A percentile compares a stretch with the other conserved stretches of the same genome.
These are phyloP conservation scores for Synergus japonicus DNA, from an alignment of 2,888 invertebrate species.

Conservation along the genomic window DNA sequence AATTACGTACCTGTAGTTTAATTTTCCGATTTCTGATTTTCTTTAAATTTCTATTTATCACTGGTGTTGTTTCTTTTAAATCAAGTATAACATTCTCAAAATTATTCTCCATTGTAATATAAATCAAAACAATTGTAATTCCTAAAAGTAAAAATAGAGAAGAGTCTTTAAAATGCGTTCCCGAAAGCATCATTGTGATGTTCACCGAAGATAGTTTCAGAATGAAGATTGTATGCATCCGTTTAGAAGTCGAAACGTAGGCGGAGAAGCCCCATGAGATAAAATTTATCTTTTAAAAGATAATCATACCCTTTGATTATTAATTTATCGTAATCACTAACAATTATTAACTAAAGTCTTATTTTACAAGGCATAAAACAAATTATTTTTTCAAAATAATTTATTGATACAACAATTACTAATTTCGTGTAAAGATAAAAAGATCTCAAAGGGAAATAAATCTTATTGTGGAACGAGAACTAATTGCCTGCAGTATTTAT, in stretches of 20 bases:
- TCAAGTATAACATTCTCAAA: neutral
- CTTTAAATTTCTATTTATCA: constrained; percentile 1
- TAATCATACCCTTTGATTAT: neutral
- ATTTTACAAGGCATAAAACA: neutral
- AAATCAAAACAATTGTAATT: constrained; percentile 49
- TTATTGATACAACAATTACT: constrained; percentile 37
- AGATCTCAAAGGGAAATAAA: neutral
- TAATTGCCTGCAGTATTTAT: neutral
- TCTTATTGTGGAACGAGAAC: neutral
- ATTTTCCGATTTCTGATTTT: neutral
- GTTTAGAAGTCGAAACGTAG: constrained; percentile 42
- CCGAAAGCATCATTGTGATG: constrained; percentile 46
- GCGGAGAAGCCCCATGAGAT: constrained; percentile 48
- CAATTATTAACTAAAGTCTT: neutral
- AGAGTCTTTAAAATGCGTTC: constrained; percentile 45
- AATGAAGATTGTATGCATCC: constrained; percentile 22
- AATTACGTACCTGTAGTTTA: constrained; percentile 1
- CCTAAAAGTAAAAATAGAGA: constrained; percentile 46
- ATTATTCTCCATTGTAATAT: constrained; percentile 43
- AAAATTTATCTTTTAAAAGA: constrained; percentile 41
- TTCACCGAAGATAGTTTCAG: constrained; percentile 33
- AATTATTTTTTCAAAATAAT: constrained; percentile 16
- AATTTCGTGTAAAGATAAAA: constrained; percentile 26
- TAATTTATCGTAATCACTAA: neutral
- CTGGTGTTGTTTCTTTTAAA: constrained; percentile 2